Base-by-base conservation (phyloP, 2,888 invertebrate species). In the Crepidodera aurea region DNA sequence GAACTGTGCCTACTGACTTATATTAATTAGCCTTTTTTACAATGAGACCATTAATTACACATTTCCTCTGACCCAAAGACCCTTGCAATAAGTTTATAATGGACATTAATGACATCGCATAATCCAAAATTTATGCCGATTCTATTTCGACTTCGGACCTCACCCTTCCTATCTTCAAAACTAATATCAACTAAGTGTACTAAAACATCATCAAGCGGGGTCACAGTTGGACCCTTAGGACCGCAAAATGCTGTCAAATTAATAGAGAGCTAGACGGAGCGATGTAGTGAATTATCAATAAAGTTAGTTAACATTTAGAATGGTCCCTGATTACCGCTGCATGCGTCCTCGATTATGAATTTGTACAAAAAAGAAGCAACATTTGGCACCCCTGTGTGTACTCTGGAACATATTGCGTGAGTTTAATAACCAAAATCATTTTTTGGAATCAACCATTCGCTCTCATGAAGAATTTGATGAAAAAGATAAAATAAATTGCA, bases 221-320 rank as follows among this genome's bases (percentile, higher is more conserved):
- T 60, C 58, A 48, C 64, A 57, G 61, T 60, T 60, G 62, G 60
- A 65, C 68, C 67, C 69, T 42, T 40, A 60, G 44, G 69, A 46
- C 51, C 62, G 70, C 69, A 70, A 71, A 73, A 73, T 70, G 68
- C 67, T 65, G 62, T 65, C 69, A 68, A 72, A 73, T 73, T 72
- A 72, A 71, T 72, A 67, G 71, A 67, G 64, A 69, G 60, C 59
- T 62, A 57, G 46, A 53, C 56, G 62, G 66, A 65, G 67, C 67
- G 60, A 22, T 22, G 69, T 60, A 66, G 46, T 55, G 56, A 54
- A 64, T 56, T 61, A 67, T 65, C 63, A 64, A 61, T 60, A 32
- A 59, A 65, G 50, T 63, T 63, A 42, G 62, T 65, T 62, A 64
- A 53, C 58, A 46, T 56, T 42, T 27, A 39, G 59, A 53, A 65